A percentile compares a stretch with the other conserved stretches of the same genome.
Conservation (phyloP, 2,888 invertebrate species). For the Periphyllus acericola region DNA sequence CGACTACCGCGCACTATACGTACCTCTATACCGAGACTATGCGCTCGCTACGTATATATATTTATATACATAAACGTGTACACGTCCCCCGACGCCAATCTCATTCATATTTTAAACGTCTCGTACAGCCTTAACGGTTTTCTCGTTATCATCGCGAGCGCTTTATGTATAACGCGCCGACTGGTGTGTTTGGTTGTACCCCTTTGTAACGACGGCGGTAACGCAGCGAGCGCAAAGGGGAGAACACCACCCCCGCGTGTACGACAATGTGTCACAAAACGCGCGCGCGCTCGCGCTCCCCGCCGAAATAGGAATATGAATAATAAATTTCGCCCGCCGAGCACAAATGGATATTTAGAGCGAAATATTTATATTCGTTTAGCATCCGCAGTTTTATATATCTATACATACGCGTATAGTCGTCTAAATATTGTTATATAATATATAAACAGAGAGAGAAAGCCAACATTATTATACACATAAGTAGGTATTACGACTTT, state of each 20-base stretch:
- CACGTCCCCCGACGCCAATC: slow-evolving; percentile 56
- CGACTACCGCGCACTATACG: neutral
- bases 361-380: slow-evolving; percentile 58
- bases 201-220: neutral
- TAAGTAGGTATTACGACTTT: neutral
- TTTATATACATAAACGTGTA: neutral
- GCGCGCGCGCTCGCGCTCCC: neutral
- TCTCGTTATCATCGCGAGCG: slow-evolving; percentile 60
- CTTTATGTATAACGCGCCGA: neutral
- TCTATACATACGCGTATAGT: neutral
- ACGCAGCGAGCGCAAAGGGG: neutral
- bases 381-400: neutral
- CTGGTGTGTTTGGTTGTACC: neutral
- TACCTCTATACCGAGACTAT: neutral
- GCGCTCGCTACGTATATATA: neutral
- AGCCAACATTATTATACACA: neutral
- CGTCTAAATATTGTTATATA: neutral
- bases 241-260: neutral
- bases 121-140: slow-evolving; percentile 55
- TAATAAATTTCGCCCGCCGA: slow-evolving; percentile 50
- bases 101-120: slow-evolving; percentile 61
- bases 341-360: slow-evolving; percentile 40
- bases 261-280: slow-evolving; percentile 46
- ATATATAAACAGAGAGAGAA: neutral
- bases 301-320: slow-evolving; percentile 59